These are phyloP conservation scores for Nomada ruficornis DNA, from an alignment of 2,888 invertebrate genomes.

Conservation along the genomic window DNA sequence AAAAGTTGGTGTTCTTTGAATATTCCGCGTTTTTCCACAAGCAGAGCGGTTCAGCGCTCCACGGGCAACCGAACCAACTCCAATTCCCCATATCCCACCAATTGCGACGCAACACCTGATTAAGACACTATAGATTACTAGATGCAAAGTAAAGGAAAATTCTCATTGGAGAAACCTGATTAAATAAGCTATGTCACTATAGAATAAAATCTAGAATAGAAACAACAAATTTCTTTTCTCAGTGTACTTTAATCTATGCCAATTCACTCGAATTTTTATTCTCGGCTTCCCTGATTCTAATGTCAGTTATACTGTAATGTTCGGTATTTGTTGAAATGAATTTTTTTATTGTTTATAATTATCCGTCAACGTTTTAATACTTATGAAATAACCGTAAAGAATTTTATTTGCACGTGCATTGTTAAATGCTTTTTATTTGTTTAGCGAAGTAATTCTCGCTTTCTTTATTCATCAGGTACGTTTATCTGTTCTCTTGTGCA, in stretches of 20 bases:
- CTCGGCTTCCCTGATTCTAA: slow-evolving; percentile 41
- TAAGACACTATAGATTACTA: background rate
- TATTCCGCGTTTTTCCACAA: no score
- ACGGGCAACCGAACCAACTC: no score
- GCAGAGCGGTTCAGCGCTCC: no score
- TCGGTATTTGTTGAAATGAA: slow-evolving; percentile 37
- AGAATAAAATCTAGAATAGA: slow-evolving; percentile 29
- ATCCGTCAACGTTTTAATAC: slow-evolving; percentile 33
- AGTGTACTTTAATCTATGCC: slow-evolving; percentile 38
- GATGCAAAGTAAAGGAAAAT: slow-evolving; percentile 18
- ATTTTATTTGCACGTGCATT: slow-evolving; percentile 32
- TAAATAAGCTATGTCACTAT: slow-evolving; percentile 10
- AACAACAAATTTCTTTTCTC: slow-evolving; percentile 35
- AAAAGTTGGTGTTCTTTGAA: no score
- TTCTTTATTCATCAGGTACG: slow-evolving; percentile 46
- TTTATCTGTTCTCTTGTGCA: slow-evolving; percentile 27
- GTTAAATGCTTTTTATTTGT: slow-evolving; percentile 51
- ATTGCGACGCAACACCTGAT: no score
- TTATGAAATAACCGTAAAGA: slow-evolving; percentile 29
- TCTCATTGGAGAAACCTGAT: background rate
- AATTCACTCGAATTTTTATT: slow-evolving; percentile 44
- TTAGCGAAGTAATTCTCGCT: slow-evolving; percentile 17
- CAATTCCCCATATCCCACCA: no score
- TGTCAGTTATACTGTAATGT: slow-evolving; percentile 54
- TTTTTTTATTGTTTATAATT: slow-evolving; percentile 39